Conservation (phyloP, 2,888 invertebrate species). For the Eupithecia dodoneata region DNA sequence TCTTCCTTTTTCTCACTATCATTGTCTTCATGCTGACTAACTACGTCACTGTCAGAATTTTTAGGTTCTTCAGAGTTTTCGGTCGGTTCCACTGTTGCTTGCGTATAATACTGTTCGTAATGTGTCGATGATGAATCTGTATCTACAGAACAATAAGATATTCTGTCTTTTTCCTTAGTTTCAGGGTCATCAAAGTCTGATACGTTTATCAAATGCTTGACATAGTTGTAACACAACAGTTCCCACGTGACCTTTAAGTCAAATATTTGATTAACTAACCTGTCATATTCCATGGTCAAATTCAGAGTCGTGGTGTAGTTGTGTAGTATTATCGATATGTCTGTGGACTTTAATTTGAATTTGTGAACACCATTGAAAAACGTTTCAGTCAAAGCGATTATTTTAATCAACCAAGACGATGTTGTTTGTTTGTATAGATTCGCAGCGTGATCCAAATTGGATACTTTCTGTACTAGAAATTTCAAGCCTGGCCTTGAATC, state of each 20-base stretch:
- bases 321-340: slow-evolving; percentile 86
- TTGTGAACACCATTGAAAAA: slow-evolving; percentile 89
- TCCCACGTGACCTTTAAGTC: slow-evolving; percentile 86
- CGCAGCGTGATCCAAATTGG: slow-evolving; percentile 92
- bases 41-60: slow-evolving; percentile 40
- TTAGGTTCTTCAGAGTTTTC: slow-evolving; percentile 46
- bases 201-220: slow-evolving; percentile 75
- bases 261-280: slow-evolving; percentile 84
- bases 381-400: slow-evolving; percentile 93
- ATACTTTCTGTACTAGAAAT: slow-evolving; percentile 96
- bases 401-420: slow-evolving; percentile 95
- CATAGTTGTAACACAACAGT: slow-evolving; percentile 83
- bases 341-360: slow-evolving; percentile 85
- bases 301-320: slow-evolving; percentile 83
- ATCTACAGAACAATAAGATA: slow-evolving; percentile 72
- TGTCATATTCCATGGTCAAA: slow-evolving; percentile 81
- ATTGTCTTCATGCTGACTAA: slow-evolving; percentile 39
- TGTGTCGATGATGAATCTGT: slow-evolving; percentile 73
- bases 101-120: slow-evolving; percentile 70
- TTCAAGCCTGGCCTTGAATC: slow-evolving; percentile 96
- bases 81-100: slow-evolving; percentile 44
- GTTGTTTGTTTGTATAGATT: slow-evolving; percentile 97
- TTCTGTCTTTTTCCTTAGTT: slow-evolving; percentile 59
- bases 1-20: slow-evolving; percentile 24
- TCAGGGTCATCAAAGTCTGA: slow-evolving; percentile 74